Percentiles rank a stretch among this genome's conserved stretches.
These are phyloP conservation scores for Isotomurus palustris DNA, from an alignment of 2,888 invertebrate species.

Conservation along the genomic window DNA sequence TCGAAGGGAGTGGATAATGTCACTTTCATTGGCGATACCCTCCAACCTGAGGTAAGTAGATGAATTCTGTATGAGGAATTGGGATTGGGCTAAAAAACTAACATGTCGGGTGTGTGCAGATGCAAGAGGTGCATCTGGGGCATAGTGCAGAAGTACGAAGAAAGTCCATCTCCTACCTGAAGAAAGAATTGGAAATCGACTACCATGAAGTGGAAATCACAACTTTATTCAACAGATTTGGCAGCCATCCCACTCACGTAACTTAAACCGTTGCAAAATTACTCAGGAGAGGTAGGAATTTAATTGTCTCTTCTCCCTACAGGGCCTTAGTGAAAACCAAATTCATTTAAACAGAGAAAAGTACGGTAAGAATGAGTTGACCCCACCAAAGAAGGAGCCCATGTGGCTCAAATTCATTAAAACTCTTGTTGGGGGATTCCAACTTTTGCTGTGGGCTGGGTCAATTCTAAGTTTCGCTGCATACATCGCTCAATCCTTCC, in stretches of 20 bases:
- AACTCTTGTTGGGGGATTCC: conserved; percentile 43
- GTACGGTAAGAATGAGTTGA: conserved; percentile 40
- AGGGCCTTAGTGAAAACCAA: conserved; percentile 38
- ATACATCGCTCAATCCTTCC: conserved; percentile 28
- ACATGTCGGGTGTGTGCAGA: background rate
- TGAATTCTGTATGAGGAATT: background rate
- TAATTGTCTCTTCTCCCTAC: background rate
- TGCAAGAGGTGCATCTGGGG: conserved; percentile 43
- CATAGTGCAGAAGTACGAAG: conserved; percentile 40
- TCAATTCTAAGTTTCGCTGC: conserved; percentile 41
- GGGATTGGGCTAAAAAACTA: background rate
- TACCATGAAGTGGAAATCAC: conserved; percentile 57
- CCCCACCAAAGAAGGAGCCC: conserved; percentile 39
- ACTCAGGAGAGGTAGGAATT: background rate
- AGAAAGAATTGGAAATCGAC: conserved; percentile 58
- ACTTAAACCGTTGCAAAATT: background rate
- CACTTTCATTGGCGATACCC: too few relatives aligned
- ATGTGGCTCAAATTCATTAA: conserved; percentile 39
- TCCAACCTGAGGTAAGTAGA: conserved; percentile 5
- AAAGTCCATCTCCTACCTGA: conserved; percentile 55
- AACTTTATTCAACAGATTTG: conserved; percentile 53
- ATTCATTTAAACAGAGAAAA: conserved; percentile 28
- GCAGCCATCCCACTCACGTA: conserved; percentile 51
- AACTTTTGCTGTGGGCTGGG: conserved; percentile 41
- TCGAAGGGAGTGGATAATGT: too few relatives aligned